Conservation (phyloP, 2,113 vertebrate species). For the Nettapus auritus region DNA sequence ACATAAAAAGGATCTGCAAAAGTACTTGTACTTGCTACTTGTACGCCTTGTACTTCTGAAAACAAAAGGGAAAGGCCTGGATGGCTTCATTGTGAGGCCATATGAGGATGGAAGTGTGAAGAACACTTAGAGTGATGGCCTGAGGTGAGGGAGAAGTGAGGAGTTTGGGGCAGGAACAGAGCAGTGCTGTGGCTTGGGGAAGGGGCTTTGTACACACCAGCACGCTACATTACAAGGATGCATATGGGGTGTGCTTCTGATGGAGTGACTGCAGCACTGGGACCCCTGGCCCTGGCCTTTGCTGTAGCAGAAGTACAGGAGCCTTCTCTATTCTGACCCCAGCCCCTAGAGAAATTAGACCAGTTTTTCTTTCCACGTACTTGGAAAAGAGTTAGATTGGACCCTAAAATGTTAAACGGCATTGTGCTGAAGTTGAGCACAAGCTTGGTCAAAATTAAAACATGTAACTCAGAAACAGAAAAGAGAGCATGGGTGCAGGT, state of each 20-base stretch:
- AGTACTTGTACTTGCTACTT: too few relatives aligned
- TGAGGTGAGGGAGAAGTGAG: background rate
- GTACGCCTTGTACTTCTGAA: too few relatives aligned
- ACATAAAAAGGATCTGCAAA: background rate
- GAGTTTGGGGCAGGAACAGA: background rate
- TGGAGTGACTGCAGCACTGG: background rate
- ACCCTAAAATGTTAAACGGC: background rate
- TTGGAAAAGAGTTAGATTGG: background rate
- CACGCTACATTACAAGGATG: background rate
- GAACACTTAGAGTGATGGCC: background rate
- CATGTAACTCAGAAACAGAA: background rate
- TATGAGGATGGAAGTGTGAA: background rate
- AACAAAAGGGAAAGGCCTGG: background rate
- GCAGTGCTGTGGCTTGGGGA: conserved; percentile 1
- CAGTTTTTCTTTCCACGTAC: background rate
- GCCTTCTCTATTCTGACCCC: background rate
- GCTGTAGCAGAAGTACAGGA: background rate
- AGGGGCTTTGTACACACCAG: background rate
- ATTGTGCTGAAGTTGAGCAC: background rate
- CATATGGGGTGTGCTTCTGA: background rate
- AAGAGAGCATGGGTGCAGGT: background rate
- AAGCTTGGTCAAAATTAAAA: background rate
- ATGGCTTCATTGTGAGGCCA: background rate
- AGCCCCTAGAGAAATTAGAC: background rate
- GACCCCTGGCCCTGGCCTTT: background rate